Base-by-base conservation (phyloP, 2,797 vertebrate genomes). In the Selene dorsalis region DNA sequence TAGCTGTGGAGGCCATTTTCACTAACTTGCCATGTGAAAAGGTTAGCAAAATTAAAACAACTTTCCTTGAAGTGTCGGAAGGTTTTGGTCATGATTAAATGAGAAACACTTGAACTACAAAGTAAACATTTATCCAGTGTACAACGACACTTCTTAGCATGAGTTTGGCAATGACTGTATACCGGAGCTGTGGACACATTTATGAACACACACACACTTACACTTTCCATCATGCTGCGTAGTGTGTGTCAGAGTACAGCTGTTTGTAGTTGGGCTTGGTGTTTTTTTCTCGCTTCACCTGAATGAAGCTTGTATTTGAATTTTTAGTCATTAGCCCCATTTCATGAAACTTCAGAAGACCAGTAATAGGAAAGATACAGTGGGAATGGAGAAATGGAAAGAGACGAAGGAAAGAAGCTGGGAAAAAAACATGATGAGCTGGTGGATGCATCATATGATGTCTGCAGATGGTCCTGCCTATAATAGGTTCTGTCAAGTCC, bases 181-280 rank as follows among this genome's bases (percentile, higher is more conserved):
- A 24, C 68, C 39, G 50, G 48, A 73, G 53, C 48, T 58, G 35
- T 68, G 63, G 76, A 75, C 26, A 8, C 61, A 63, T 58, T 77
- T 69, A 24, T 77, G 48, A 24, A 50, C 45, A 13, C 26, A 63
- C 30, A 70, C 30, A 73, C 32, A 52, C 55, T 50, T 65, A 68
- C 3, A 73, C 57, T 88, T 91, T 89, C 83, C 86, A 83, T 79
- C 39, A 26, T 61, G 50, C 45, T 28, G 38, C 9, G 32, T 35
- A 35, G 32, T 71, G n/a, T 75, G 64, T 76, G 77, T 79, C 70
- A 77, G 77, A 83, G 69, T 57, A 20, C 80, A 83, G 70, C 75
- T 78, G 57, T 62, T 74, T 70, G 56, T 62, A 55, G 55, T 80
- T 73, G 24, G 67, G 82, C 43, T 68, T 65, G 35, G 24, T 18